These are phyloP conservation scores for Hirudinaria manillensis DNA, from an alignment of 2,888 invertebrate genomes.

Conservation along the genomic window DNA sequence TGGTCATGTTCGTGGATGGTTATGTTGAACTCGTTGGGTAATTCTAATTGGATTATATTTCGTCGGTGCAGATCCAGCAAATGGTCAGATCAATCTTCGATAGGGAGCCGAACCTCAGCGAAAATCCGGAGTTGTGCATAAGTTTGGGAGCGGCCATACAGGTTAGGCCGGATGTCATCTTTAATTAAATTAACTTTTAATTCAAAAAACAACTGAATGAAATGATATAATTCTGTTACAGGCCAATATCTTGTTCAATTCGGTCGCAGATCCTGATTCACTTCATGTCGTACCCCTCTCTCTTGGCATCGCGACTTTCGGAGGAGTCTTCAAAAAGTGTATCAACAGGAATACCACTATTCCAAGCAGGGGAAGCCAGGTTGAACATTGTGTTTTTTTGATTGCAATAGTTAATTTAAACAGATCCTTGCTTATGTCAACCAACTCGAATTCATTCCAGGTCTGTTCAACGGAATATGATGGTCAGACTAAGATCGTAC, in stretches of 20 bases:
- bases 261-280: conserved; percentile 92
- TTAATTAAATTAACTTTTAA: background rate
- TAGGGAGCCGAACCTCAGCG: conserved; percentile 82
- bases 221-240: conserved; percentile 64
- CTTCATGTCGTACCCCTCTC: conserved; percentile 96
- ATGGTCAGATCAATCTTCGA: conserved; percentile 90
- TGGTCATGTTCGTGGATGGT: too few species aligned
- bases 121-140: conserved; percentile 98
- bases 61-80: background rate
- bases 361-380: conserved; percentile 94
- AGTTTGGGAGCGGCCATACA: conserved; percentile 98
- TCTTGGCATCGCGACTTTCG: conserved; percentile 65
- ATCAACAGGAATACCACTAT: conserved; percentile 96
- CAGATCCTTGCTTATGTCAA: background rate
- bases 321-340: conserved; percentile 85
- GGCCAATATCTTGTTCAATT: conserved; percentile 89
- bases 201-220: too few species aligned
- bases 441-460: conserved; percentile 46
- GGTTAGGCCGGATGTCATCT: conserved; percentile 44
- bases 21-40: too few species aligned
- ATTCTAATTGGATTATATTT: too few species aligned
- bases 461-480: conserved; percentile 98
- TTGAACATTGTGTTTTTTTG: conserved; percentile 39
- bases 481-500: conserved; percentile 92
- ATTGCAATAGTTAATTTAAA: background rate